A percentile compares a stretch with the other conserved stretches of the same genome.
Conservation (phyloP, 2,113 vertebrate species). For the Aythya baeri region DNA sequence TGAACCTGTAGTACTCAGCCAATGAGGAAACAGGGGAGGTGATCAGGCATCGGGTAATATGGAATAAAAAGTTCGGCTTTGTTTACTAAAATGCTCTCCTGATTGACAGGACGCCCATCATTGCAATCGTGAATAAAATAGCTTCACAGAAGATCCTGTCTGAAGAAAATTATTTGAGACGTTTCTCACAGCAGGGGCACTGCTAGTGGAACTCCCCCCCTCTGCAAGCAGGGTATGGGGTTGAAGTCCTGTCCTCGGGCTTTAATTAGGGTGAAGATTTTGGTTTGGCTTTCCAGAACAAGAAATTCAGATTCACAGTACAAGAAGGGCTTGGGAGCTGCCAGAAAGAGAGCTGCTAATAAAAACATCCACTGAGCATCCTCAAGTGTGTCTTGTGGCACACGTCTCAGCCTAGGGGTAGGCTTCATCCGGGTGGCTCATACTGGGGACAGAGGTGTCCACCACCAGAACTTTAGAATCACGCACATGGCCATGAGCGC, state of each 20-base stretch:
- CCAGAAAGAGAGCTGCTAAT: neutral
- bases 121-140: too few relatives aligned
- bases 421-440: neutral
- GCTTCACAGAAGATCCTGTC: too few relatives aligned
- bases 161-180: too few relatives aligned
- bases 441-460: fast-evolving
- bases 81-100: too few relatives aligned
- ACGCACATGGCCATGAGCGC: neutral
- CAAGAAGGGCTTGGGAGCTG: neutral
- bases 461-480: neutral
- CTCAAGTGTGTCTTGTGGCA: neutral
- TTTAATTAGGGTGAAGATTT: neutral
- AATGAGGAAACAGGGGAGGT: too few relatives aligned
- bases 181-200: too few relatives aligned
- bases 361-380: neutral
- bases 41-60: too few relatives aligned
- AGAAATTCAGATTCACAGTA: neutral
- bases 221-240: neutral
- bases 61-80: too few relatives aligned
- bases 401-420: neutral
- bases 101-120: too few relatives aligned
- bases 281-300: neutral
- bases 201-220: neutral
- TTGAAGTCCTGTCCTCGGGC: neutral
- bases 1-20: too few relatives aligned